A percentile compares a stretch with the other conserved stretches of the same genome.
Evolutionary conservation across 2,888 invertebrate species (phyloP).

Genomic region (Ypsolopha sequella): DNA sequence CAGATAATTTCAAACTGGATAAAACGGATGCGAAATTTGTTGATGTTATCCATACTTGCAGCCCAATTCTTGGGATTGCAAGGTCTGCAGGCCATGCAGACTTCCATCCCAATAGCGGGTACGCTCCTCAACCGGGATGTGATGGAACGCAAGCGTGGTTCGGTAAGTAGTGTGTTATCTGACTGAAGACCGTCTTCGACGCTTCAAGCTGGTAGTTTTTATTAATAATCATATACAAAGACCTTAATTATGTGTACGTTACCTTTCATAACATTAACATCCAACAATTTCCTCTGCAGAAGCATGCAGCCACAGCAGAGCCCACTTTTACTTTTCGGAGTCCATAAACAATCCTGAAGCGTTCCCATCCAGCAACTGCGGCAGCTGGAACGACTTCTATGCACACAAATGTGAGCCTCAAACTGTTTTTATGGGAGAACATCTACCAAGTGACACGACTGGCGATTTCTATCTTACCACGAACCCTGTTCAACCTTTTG

Average conservation of each 20-base stretch:
- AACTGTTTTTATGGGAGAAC: constrained; percentile 68
- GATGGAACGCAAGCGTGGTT: constrained; percentile 43
- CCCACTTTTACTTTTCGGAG: constrained; percentile 72
- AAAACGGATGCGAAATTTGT: constrained; percentile 73
- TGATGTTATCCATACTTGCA: constrained; percentile 76
- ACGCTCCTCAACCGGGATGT: constrained; percentile 74
- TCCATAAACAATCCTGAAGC: constrained; percentile 65
- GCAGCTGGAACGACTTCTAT: constrained; percentile 42
- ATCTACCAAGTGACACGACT: constrained; percentile 26
- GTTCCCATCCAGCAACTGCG: constrained; percentile 68
- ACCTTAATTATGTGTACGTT: too few species aligned
- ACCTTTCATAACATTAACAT: too few species aligned
- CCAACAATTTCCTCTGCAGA: constrained; percentile 33
- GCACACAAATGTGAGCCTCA: constrained; percentile 21
- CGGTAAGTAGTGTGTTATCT: constrained; percentile 17
- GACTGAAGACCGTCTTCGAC: too few species aligned
- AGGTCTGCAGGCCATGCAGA: constrained; percentile 75
- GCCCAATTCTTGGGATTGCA: constrained; percentile 74
- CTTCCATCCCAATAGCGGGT: constrained; percentile 79
- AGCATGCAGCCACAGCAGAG: constrained; percentile 76
- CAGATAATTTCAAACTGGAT: constrained; percentile 69
- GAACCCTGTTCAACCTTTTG: constrained; percentile 61
- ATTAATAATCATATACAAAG: too few species aligned
- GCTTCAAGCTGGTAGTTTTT: too few species aligned
- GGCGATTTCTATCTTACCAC: constrained; percentile 74